These are phyloP conservation scores for Alsophila aescularia DNA, from an alignment of 2,888 invertebrate genomes.

Conservation along the genomic window DNA sequence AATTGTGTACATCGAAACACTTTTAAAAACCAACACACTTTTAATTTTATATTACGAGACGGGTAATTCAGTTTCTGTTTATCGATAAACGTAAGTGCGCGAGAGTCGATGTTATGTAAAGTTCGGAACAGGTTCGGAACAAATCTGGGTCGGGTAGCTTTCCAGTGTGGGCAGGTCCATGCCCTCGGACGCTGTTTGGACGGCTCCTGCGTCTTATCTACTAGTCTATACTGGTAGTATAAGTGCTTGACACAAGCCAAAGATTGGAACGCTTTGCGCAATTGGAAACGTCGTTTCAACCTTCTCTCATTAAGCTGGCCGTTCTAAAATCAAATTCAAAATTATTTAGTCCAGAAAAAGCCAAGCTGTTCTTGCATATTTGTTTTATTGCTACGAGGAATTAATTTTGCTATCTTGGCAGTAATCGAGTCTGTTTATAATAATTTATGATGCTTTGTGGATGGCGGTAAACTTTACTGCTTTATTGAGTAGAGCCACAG, in stretches of 20 bases:
- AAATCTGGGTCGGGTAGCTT: constrained; percentile 72
- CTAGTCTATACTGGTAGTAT: too few relatives aligned
- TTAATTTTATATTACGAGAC: constrained; percentile 15
- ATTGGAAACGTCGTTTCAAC: not conserved
- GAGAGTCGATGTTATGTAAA: constrained; percentile 60
- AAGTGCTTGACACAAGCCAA: not conserved
- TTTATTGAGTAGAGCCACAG: too few relatives aligned
- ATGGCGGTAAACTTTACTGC: too few relatives aligned
- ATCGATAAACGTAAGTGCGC: constrained; percentile 38
- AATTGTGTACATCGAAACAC: not conserved
- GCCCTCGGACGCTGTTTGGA: constrained; percentile 40
- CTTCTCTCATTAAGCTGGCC: too few relatives aligned
- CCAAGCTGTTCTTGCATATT: too few relatives aligned
- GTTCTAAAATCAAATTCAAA: too few relatives aligned
- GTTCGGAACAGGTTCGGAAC: constrained; percentile 42
- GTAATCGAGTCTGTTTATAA: too few relatives aligned
- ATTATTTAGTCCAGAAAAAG: too few relatives aligned
- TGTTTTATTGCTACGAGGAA: too few relatives aligned
- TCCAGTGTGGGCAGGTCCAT: constrained; percentile 57
- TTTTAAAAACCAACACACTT: constrained; percentile 9
- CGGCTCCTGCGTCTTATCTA: not conserved
- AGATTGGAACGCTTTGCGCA: not conserved
- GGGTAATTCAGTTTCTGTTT: constrained; percentile 11
- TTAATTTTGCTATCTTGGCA: too few relatives aligned
- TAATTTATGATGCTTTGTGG: too few relatives aligned